phyloP scores from a whole-genome alignment of 2,888 invertebrate genomes.

The Trissolcus japonicus region DNA sequence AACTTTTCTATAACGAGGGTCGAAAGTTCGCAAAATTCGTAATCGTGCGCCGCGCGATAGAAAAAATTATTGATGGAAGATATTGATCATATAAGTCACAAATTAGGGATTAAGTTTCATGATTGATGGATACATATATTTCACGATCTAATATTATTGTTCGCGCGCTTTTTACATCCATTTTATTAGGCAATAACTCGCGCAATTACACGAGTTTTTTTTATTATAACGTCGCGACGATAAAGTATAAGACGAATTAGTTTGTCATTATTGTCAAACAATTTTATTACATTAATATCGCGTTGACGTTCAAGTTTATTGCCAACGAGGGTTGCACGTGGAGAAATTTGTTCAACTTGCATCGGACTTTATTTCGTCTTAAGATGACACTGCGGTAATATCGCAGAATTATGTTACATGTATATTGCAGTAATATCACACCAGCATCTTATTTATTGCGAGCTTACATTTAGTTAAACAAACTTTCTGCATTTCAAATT shows the following conservation, averaged over 20 bases:
- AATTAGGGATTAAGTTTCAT: no score
- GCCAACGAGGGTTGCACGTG: constrained; percentile 11
- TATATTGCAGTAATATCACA: constrained; percentile 32
- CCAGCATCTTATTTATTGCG: constrained; percentile 12
- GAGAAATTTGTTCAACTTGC: constrained; percentile 27
- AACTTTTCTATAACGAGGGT: no score
- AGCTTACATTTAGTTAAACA: neutral
- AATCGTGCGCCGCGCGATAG: no score
- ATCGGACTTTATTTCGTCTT: constrained; percentile 15
- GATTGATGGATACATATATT: neutral
- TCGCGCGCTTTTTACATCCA: no score
- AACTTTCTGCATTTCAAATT: no score
- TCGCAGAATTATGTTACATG: constrained; percentile 27
- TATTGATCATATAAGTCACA: no score
- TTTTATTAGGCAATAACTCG: no score
- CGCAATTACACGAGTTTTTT: neutral
- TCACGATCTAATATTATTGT: no score
- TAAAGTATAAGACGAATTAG: neutral
- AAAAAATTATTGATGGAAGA: no score
- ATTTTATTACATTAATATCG: constrained; percentile 29
- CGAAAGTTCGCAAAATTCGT: no score
- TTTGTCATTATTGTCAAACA: constrained; percentile 5
- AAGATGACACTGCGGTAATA: constrained; percentile 26
- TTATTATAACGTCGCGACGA: neutral
- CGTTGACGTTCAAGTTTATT: constrained; percentile 19